Base-by-base conservation (phyloP, 2,797 vertebrate genomes). In the Pogoniulus pusillus region DNA sequence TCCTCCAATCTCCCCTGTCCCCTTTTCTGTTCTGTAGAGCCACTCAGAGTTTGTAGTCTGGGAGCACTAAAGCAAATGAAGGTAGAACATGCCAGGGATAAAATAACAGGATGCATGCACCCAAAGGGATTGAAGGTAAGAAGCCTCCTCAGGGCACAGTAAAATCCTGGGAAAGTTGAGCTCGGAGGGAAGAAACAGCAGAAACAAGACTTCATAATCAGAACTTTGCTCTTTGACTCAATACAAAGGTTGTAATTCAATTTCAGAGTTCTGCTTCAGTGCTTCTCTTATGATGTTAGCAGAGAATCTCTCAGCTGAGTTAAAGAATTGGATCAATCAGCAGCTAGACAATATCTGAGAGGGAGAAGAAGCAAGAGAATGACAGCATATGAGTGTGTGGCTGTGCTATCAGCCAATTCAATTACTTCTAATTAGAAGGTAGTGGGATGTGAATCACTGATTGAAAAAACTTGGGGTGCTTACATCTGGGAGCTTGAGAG, bases 391-490 rank as follows among this genome's bases (percentile, higher is more conserved):
- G 70, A 63, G 7, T 39, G 2, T 59, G 73, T 10, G 37, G 15
- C 32, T 77, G 86, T 51, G 17, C 83, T 30, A 1, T 2, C 39
- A 63, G 89, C 86, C 90, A n/a, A 53, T 82, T 86, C 95, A 95
- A 97, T 96, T 96, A 73, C 45, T 95, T 58, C 12, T 76, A 69
- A 95, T 96, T 93, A 93, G 93, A 90, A 92, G 85, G 79, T 89
- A 95, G 91, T 71, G 94, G 93, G 72, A 94, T 88, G 89, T 84
- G 94, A 97, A 96, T 97, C 62, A 23, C 80, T 96, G 96, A 97
- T 93, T 97, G 97, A 6, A 16, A 41, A 41, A 97, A 93, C 91
- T 89, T 93, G 39, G 85, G 86, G 90, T 94, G 69, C 91, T 93
- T 96, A 96, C 76, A 41, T 95, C 95, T 91, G 90, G 34, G 94